Percentiles rank a stretch among this genome's conserved stretches.
phyloP scores from a whole-genome alignment of 2,113 vertebrate genomes.

The Alligator mississippiensis region DNA sequence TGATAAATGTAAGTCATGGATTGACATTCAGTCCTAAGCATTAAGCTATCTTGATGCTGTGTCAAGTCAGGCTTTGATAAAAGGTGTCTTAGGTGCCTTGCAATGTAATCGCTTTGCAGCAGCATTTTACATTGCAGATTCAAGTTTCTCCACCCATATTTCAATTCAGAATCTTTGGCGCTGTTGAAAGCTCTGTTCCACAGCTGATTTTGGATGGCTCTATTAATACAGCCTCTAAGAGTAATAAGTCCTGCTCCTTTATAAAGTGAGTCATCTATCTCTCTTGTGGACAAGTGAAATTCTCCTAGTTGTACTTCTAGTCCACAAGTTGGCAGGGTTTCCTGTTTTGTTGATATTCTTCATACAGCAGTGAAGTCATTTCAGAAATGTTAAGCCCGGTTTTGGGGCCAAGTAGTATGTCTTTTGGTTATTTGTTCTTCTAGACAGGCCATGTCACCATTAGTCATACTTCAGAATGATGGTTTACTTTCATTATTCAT shows the following conservation, averaged over 20 bases:
- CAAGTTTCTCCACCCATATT: conserved; percentile 59
- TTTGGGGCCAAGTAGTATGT: conserved; percentile 53
- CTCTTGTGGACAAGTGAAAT: conserved; percentile 45
- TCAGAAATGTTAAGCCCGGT: conserved; percentile 42
- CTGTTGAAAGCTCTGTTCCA: conserved; percentile 39
- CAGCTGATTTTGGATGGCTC: conserved; percentile 35
- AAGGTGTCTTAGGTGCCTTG: conserved; percentile 56
- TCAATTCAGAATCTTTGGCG: conserved; percentile 45
- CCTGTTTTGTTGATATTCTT: conserved; percentile 39
- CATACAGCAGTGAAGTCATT: conserved; percentile 30
- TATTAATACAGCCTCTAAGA: conserved; percentile 54
- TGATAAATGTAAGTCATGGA: conserved; percentile 57
- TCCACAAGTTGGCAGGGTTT: conserved; percentile 31
- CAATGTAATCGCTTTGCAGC: conserved; percentile 58
- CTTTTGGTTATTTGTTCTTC: conserved; percentile 65
- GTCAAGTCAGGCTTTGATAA: conserved; percentile 68
- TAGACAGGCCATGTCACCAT: conserved; percentile 58
- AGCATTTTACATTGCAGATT: conserved; percentile 53
- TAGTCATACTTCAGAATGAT: conserved; percentile 59
- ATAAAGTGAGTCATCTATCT: conserved; percentile 59
- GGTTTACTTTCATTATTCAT: conserved; percentile 71
- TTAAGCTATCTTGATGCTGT: conserved; percentile 65
- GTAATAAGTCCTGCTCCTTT: conserved; percentile 44
- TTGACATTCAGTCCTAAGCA: conserved; percentile 43
- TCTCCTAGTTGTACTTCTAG: conserved; percentile 11